Base-by-base conservation (phyloP, 2,888 invertebrate species). In the Pyrrhosoma nymphula region DNA sequence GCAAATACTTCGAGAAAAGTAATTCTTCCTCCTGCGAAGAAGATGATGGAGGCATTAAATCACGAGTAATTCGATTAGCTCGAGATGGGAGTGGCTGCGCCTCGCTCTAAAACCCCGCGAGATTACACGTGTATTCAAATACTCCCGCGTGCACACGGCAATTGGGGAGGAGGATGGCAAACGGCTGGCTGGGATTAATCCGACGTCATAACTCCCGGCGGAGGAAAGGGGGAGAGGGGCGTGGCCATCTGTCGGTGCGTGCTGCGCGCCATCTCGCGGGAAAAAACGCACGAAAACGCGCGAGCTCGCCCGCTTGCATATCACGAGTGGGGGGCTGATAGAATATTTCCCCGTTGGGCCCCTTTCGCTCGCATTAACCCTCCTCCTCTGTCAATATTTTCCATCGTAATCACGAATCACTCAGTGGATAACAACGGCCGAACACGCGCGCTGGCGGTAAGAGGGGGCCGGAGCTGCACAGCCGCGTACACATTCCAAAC, bases 371-470 rank as follows among this genome's bases (percentile, higher is more conserved):
- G 14, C 89, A 14, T 89, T 89, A 56, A 47, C 89, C 89, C 89
- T 55, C 56, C 93, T 30, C 60, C 56, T 75, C 93, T 69, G 93
- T 93, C 93, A 93, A 93, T 93, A 93, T 93, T 93, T 93, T 56
- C 60, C 93, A 47, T n/a, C 93, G 60, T 26, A 93, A 93, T 93
- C 93, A 93, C 93, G 93, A 93, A 93, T 93, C 93, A 93, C 93
- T 93, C 93, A 93, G 93, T 69, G 63, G 93, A 93, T 93, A 93
- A 93, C 69, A 35, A 82, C 82, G 82, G 82, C 6, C 82, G 82
- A 82, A 35, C 82, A 82, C 82, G 82, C 82, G 82, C 82, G 82
- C 35, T 82, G 82, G 30, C 18, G 69, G 93, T 23, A 12, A 47
- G 47, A 47, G 47, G 63, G 26, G 63, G 63, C 30, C 63, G 63